phyloP scores from a whole-genome alignment of 2,888 invertebrate species.

The Hemicrepidius hirtus region DNA sequence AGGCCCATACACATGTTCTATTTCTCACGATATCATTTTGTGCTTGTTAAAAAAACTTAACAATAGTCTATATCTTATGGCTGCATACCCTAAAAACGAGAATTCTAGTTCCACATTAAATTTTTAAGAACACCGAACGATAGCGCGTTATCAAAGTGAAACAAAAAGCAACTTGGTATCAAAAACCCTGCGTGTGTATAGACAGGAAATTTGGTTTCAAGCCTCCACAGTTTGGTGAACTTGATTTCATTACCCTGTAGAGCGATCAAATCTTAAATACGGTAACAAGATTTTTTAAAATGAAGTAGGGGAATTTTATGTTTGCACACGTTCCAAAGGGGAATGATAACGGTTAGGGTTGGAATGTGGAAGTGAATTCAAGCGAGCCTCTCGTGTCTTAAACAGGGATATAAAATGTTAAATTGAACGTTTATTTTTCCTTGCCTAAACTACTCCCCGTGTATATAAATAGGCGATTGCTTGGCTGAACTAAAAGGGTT shows the following conservation, averaged over 20 bases:
- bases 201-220: neutral
- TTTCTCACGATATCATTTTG: neutral
- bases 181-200: too few species aligned
- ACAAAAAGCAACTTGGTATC: too few species aligned
- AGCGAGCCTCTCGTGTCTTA: conserved; percentile 9
- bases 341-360: conserved; percentile 20
- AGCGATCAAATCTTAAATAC: conserved; percentile 20
- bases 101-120: too few species aligned
- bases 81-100: neutral
- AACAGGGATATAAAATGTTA: conserved; percentile 12
- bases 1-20: neutral
- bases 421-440: conserved; percentile 8
- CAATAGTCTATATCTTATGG: neutral
- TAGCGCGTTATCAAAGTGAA: too few species aligned
- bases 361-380: conserved; percentile 22
- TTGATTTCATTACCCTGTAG: neutral
- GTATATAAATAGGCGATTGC: too few species aligned
- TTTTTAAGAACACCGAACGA: too few species aligned
- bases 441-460: conserved; percentile 2
- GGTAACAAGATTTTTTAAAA: conserved; percentile 22
- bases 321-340: conserved; percentile 21
- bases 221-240: conserved; percentile 3
- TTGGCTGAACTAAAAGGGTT: neutral
- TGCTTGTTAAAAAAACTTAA: neutral
- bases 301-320: conserved; percentile 11